phyloP scores from a whole-genome alignment of 2,888 invertebrate genomes.

The Metopia argyrocephala region DNA sequence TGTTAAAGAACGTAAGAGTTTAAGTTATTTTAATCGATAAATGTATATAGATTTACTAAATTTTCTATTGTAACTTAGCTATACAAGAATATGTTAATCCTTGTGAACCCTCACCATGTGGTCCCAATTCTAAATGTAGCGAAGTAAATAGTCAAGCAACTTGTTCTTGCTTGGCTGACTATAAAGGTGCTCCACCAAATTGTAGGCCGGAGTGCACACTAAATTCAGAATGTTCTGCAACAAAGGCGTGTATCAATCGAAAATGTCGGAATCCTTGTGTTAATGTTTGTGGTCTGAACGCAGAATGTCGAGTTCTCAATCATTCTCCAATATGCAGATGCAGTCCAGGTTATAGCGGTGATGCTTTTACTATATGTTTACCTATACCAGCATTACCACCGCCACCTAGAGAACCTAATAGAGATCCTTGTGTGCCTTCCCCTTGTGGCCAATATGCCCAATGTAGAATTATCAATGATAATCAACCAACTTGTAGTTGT shows the following conservation, averaged over 20 bases:
- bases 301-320: constrained; percentile 81
- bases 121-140: constrained; percentile 85
- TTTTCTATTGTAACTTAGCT: constrained; percentile 61
- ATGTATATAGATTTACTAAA: constrained; percentile 40
- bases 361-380: constrained; percentile 84
- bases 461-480: constrained; percentile 82
- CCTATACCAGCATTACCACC: constrained; percentile 76
- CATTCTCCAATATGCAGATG: constrained; percentile 83
- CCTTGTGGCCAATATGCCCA: constrained; percentile 86
- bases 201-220: constrained; percentile 84
- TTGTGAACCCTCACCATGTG: constrained; percentile 88
- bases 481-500: constrained; percentile 83
- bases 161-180: constrained; percentile 82
- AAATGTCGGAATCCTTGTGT: constrained; percentile 82
- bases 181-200: constrained; percentile 83
- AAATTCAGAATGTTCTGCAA: constrained; percentile 81
- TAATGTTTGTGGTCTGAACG: constrained; percentile 83
- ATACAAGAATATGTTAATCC: constrained; percentile 80
- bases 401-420: constrained; percentile 67
- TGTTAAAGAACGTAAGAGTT: constrained; percentile 76
- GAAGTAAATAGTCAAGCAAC: constrained; percentile 82
- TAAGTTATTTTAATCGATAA: constrained; percentile 17
- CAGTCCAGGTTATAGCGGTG: constrained; percentile 83
- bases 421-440: constrained; percentile 82
- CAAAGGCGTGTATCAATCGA: constrained; percentile 82